Evolutionary conservation across 2,797 vertebrate species (phyloP), one percentile per base, ranked within the genome.

Genomic region (Pteropus rufus): DNA sequence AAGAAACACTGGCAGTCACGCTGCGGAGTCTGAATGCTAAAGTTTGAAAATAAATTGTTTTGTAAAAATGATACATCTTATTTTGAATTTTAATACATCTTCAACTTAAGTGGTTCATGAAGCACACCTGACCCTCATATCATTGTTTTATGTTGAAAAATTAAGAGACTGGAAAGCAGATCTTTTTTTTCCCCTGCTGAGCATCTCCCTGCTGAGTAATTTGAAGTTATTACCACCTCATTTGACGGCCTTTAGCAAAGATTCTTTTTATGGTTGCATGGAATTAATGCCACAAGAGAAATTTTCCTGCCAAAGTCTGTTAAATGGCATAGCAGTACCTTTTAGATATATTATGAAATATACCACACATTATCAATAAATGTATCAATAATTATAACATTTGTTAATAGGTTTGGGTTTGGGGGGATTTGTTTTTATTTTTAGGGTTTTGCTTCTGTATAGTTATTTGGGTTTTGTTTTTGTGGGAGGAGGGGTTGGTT

Each of bases 1-100:
- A 96, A 98, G 98, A 97, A 98, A 98, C 97, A 98, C 98, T 93
- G 97, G 96, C 98, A 98, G 95, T 98, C 98, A 98, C 84, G 92
- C 95, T 83, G 91, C 7, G 56, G 90, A 97, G 92, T 56, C 94
- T 39, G 69, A 98, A 97, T 83, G 94, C 96, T 93, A 94, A 10
- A 34, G 65, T 75, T 39, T 64, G 52, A 96, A 88, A 92, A 88
- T 31, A 86, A 67, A 67, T 90, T 15, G 10, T 88, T 93, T 64
- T 54, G 58, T 86, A 75, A 92, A 92, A 70, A 36, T 7, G 67
- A 90, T 79, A 67, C 65, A 56, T 86, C 91, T 85, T 89, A 93
- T 54, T 92, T 82, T 26, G 39, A 70, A 94, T 11, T 44, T 93
- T 87, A 90, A 94, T 58, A 67, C 84, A 90, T 75, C 54, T 81